A percentile compares a stretch with the other conserved stretches of the same genome.
Conservation (phyloP, 1,140 invertebrate genomes). For the Euwallacea similis region DNA sequence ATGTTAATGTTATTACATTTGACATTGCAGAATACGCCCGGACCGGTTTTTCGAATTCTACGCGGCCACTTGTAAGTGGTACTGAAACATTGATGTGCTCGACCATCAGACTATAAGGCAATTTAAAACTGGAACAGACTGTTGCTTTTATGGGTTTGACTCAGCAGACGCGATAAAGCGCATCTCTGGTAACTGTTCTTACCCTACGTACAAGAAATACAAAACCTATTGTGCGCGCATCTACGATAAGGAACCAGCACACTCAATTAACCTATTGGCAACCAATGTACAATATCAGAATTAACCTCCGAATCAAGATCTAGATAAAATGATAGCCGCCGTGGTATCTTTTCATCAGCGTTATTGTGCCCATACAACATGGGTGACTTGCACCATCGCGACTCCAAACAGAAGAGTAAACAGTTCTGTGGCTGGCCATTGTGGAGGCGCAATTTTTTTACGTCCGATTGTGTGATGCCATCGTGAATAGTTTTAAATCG, state of each 20-base stretch:
- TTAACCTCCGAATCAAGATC: conserved; percentile 28
- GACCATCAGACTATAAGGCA: background rate
- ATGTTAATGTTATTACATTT: conserved; percentile 24
- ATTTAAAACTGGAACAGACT: too few species aligned
- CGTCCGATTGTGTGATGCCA: conserved; percentile 18
- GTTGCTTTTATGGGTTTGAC: too few species aligned
- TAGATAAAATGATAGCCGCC: conserved; percentile 25
- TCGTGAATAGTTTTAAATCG: conserved; percentile 18
- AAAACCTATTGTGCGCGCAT: conserved; percentile 1
- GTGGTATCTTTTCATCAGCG: conserved; percentile 25
- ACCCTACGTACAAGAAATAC: too few species aligned
- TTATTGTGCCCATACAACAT: conserved; percentile 22
- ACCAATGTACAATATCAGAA: conserved; percentile 29
- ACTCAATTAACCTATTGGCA: conserved; percentile 28
- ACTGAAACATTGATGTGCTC: background rate
- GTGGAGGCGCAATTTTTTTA: conserved; percentile 27
- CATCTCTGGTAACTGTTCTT: too few species aligned
- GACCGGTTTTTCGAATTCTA: conserved; percentile 19
- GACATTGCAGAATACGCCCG: conserved; percentile 13
- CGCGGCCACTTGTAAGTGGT: background rate
- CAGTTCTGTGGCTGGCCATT: conserved; percentile 16
- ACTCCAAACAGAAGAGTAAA: conserved; percentile 30
- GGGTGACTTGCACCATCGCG: conserved; percentile 20
- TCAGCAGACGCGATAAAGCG: too few species aligned
- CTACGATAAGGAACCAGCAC: conserved; percentile 9